Conservation (phyloP, 2,888 invertebrate genomes). For the Rotaria sp. region DNA sequence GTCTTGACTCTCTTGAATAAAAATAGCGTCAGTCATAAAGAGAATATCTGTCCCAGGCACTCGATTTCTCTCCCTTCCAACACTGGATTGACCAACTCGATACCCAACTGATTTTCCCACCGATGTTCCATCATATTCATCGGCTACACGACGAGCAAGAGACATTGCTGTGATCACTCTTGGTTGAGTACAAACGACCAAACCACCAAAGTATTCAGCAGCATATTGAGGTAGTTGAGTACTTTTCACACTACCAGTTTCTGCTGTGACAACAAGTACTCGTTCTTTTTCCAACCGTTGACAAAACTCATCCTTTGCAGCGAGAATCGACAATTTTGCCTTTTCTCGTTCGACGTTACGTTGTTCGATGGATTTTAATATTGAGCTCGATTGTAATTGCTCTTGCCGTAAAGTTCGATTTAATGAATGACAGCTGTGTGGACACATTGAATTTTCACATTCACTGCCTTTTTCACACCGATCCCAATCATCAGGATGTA, state of each 20-base stretch:
- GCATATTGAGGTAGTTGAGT: slow-evolving; percentile 67
- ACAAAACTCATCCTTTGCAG: not conserved
- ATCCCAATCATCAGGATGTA: not conserved
- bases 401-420: not conserved
- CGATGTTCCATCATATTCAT: slow-evolving; percentile 68
- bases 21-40: slow-evolving; percentile 82
- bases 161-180: slow-evolving; percentile 76
- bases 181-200: slow-evolving; percentile 83
- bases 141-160: slow-evolving; percentile 77
- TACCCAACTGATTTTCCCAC: slow-evolving; percentile 61
- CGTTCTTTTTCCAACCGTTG: slow-evolving; percentile 69
- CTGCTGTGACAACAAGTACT: slow-evolving; percentile 73
- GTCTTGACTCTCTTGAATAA: slow-evolving; percentile 84
- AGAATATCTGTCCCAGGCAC: slow-evolving; percentile 53
- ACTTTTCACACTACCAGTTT: slow-evolving; percentile 61
- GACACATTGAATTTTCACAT: not conserved
- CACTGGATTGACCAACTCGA: slow-evolving; percentile 64
- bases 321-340: not conserved
- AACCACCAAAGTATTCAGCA: slow-evolving; percentile 73
- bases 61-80: slow-evolving; percentile 63
- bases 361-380: not conserved
- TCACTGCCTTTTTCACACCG: not conserved
- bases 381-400: not conserved
- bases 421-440: not conserved
- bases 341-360: not conserved